Conservation (phyloP, 2,797 vertebrate genomes). For the Mallotus villosus region DNA sequence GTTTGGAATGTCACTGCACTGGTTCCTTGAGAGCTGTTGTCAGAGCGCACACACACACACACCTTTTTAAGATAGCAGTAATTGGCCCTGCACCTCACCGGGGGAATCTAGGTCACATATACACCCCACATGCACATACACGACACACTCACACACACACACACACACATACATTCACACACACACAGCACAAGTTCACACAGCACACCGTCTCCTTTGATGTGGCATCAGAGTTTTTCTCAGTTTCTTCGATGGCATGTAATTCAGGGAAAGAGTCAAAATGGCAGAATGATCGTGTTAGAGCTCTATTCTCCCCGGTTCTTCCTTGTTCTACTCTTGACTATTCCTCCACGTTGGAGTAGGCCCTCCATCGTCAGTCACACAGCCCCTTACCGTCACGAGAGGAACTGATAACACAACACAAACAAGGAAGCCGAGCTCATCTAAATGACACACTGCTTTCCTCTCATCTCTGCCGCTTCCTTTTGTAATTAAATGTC, state of each 20-base stretch:
- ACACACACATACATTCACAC: background rate
- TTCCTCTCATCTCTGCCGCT: constrained; percentile 51
- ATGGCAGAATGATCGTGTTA: background rate
- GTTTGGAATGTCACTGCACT: background rate
- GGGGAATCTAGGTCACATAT: background rate
- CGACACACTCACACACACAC: background rate
- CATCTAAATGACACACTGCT: background rate
- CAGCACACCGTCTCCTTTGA: constrained; percentile 51
- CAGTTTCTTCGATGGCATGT: constrained; percentile 45
- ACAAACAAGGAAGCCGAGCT: no score
- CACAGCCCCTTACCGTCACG: no score
- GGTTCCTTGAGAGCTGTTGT: background rate
- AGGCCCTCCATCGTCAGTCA: no score
- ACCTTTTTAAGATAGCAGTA: constrained; percentile 50
- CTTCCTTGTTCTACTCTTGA: no score
- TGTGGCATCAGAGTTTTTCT: constrained; percentile 54
- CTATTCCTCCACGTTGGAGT: no score
- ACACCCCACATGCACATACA: background rate
- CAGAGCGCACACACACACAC: background rate
- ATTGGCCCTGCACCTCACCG: constrained; percentile 49
- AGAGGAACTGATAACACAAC: no score
- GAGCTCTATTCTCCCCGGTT: no score
- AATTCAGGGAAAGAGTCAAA: constrained; percentile 23
- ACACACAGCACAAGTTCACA: constrained; percentile 39
- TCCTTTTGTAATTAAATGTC: constrained; percentile 60